Evolutionary conservation across 35 echinoderm and acorn worm genomes (phyloP), one percentile per base, ranked within the genome.

Genomic region (Eucidaris tribuloides): DNA sequence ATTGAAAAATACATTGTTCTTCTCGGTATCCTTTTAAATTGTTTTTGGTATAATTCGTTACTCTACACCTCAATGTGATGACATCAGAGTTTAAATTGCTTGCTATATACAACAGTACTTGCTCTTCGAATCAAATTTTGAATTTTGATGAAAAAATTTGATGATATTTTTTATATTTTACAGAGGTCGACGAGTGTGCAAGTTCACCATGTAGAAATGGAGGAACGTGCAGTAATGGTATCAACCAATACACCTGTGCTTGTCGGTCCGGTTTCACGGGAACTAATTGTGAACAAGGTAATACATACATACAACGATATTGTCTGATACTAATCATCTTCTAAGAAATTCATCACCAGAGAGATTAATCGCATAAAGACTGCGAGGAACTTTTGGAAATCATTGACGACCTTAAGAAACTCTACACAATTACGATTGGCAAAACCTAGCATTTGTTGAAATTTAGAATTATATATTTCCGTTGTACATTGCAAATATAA

Each of bases 191-290:
- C 55, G 65, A 77, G 15, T 93, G 91, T 71, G 41, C 45, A 24
- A 52, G 66, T 4, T 48, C 83, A 44, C 91, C 91, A 35, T 93
- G 91, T 80, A 45, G 46, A 44, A 93, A 93, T 84, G 71, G 80
- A 37, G 91, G 79, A 5, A 77, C 50, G 30, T 93, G 91, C 23
- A 89, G 55, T 4, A 81, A 93, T 71, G 63, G 50, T 24, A 20
- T 74, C 17, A 66, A 71, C 4, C 59, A 44, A 33, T 93, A 78
- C 35, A 74, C 58, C 17, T 88, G 85, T 46, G 60, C 30, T 7
- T 93, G 91, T 76, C 31, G 50, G 15, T 25, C 85, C 15, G 91
- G 91, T 20, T 93, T 66, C 42, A 79, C 71, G 23, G 91, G 91
- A 57, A 25, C 19, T 15, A 38, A 84, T 17, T 88, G 85, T 54